phyloP scores from a whole-genome alignment of 2,888 invertebrate species.

The Loripinus fragilis region DNA sequence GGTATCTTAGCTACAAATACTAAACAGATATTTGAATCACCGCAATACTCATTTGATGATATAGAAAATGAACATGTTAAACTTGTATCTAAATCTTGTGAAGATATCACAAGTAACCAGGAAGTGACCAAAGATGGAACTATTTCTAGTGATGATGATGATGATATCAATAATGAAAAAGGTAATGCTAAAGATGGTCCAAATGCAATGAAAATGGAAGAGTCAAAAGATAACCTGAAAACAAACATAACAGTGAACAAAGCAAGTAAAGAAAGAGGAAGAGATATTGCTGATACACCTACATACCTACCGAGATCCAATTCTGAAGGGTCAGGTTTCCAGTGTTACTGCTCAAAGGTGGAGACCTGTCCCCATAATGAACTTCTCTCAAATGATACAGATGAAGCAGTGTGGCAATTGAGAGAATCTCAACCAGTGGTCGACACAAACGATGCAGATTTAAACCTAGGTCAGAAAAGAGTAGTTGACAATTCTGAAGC shows the following conservation, averaged over 20 bases:
- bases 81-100: neutral
- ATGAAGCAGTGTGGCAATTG: slow-evolving; percentile 1
- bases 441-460: slow-evolving; percentile 11
- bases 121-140: slow-evolving; percentile 11
- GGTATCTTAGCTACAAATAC: slow-evolving; percentile 82
- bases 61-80: slow-evolving; percentile 8
- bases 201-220: neutral
- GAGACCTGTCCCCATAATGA: slow-evolving; percentile 22
- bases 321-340: slow-evolving; percentile 15
- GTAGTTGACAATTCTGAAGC: slow-evolving; percentile 56
- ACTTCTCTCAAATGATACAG: neutral
- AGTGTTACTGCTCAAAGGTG: slow-evolving; percentile 28
- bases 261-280: neutral
- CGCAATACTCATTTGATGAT: slow-evolving; percentile 45
- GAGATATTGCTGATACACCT: neutral
- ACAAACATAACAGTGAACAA: neutral
- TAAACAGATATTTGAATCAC: slow-evolving; percentile 66
- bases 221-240: neutral
- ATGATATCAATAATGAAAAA: neutral
- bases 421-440: neutral
- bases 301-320: neutral
- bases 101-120: neutral
- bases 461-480: slow-evolving; percentile 33
- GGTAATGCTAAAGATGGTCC: neutral
- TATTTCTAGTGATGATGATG: neutral